Conservation (phyloP, 2,888 invertebrate species). For the Subacronicta megacephala region DNA sequence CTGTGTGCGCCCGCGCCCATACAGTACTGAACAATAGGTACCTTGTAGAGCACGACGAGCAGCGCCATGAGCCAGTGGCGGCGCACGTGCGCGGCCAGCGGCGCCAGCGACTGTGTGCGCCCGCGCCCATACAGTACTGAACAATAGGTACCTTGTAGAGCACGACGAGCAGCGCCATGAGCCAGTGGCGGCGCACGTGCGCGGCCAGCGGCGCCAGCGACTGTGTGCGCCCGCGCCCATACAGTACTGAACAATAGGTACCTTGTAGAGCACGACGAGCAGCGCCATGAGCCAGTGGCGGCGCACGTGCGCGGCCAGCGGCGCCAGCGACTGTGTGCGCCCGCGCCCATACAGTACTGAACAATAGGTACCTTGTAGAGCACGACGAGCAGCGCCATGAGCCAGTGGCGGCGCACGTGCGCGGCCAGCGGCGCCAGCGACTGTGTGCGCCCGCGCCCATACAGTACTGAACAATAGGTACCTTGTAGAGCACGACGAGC, state of each 20-base stretch:
- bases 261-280: slow-evolving; percentile 98
- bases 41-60: slow-evolving; percentile 98
- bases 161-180: slow-evolving; percentile 97
- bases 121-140: slow-evolving; percentile 77
- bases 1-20: slow-evolving; percentile 87
- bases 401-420: slow-evolving; percentile 96
- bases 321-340: slow-evolving; percentile 94
- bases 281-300: slow-evolving; percentile 98
- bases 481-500: slow-evolving; percentile 98
- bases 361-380: slow-evolving; percentile 95
- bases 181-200: slow-evolving; percentile 96
- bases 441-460: slow-evolving; percentile 87
- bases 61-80: slow-evolving; percentile 98
- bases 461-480: slow-evolving; percentile 79
- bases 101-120: slow-evolving; percentile 94
- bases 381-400: slow-evolving; percentile 97
- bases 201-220: slow-evolving; percentile 97
- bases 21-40: slow-evolving; percentile 79
- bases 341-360: slow-evolving; percentile 77
- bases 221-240: slow-evolving; percentile 87
- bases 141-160: slow-evolving; percentile 95
- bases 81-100: slow-evolving; percentile 95
- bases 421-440: slow-evolving; percentile 97
- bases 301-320: slow-evolving; percentile 95
- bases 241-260: slow-evolving; percentile 79